Percentiles rank a stretch among this genome's conserved stretches.
Conservation (phyloP, 2,888 invertebrate genomes). For the Athalia rosae region DNA sequence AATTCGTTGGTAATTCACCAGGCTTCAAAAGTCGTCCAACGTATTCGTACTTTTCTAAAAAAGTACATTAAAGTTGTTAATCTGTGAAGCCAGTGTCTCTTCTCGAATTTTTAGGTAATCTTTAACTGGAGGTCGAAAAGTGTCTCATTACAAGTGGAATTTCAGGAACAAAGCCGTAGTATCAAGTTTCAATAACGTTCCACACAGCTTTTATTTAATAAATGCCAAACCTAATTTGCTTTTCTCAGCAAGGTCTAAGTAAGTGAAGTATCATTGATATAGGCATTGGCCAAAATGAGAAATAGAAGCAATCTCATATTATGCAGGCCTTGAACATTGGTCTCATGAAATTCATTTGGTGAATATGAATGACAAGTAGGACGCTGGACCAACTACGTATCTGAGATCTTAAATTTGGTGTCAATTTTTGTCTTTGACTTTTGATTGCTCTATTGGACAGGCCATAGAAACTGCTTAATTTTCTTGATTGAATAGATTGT, state of each 20-base stretch:
- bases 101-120: neutral
- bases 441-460: too few relatives aligned
- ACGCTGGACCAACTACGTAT: constrained; percentile 11
- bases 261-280: neutral
- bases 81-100: neutral
- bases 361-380: constrained; percentile 16
- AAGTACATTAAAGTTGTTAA: neutral
- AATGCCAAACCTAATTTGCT: neutral
- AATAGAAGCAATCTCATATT: constrained; percentile 13
- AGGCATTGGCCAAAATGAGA: constrained; percentile 13
- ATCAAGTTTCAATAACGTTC: too few relatives aligned
- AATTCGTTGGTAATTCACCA: constrained; percentile 92
- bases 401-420: neutral
- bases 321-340: constrained; percentile 54
- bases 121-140: too few relatives aligned
- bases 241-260: neutral
- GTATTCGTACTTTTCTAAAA: constrained; percentile 92
- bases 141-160: too few relatives aligned
- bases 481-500: too few relatives aligned
- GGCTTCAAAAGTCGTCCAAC: constrained; percentile 93
- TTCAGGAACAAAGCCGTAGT: too few relatives aligned
- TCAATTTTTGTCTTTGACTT: too few relatives aligned
- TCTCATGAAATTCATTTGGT: constrained; percentile 52
- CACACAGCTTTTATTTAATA: neutral
- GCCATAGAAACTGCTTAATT: too few relatives aligned